Evolutionary conservation across 2,113 vertebrate genomes (phyloP).

Genomic region (Phaethon lepturus): DNA sequence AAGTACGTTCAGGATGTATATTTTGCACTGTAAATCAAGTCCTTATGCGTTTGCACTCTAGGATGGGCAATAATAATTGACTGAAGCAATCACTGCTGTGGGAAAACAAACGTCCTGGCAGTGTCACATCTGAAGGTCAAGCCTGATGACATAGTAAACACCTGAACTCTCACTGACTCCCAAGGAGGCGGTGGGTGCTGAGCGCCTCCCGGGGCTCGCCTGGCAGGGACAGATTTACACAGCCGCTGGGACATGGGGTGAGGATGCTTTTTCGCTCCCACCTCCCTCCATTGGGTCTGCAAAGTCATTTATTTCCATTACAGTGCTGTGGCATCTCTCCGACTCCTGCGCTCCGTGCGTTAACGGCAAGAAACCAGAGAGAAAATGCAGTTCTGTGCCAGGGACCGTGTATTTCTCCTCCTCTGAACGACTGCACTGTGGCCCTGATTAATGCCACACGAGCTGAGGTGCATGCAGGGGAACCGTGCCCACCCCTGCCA

Average conservation of each 20-base stretch:
- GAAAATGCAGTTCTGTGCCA: background rate
- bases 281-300: background rate
- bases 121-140: constrained; percentile 52
- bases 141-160: constrained; percentile 46
- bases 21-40: constrained; percentile 62
- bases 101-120: constrained; percentile 50
- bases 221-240: constrained; percentile 20
- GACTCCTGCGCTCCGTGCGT: background rate
- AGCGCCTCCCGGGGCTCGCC: background rate
- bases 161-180: constrained; percentile 66
- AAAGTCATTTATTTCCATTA: constrained; percentile 22
- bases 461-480: background rate
- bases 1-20: constrained; percentile 38
- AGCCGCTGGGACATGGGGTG: background rate
- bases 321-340: background rate
- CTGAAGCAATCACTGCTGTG: constrained; percentile 65
- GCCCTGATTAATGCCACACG: background rate
- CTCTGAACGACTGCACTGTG: background rate
- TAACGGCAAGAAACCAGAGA: background rate
- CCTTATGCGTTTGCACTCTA: constrained; percentile 33
- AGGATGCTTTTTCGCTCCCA: background rate
- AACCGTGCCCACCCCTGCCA: background rate
- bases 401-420: background rate
- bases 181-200: background rate
- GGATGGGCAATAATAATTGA: constrained; percentile 61